Percentiles rank a stretch among this genome's conserved stretches.
Conservation (phyloP, 2,113 vertebrate genomes). For the Cynocephalus volans region DNA sequence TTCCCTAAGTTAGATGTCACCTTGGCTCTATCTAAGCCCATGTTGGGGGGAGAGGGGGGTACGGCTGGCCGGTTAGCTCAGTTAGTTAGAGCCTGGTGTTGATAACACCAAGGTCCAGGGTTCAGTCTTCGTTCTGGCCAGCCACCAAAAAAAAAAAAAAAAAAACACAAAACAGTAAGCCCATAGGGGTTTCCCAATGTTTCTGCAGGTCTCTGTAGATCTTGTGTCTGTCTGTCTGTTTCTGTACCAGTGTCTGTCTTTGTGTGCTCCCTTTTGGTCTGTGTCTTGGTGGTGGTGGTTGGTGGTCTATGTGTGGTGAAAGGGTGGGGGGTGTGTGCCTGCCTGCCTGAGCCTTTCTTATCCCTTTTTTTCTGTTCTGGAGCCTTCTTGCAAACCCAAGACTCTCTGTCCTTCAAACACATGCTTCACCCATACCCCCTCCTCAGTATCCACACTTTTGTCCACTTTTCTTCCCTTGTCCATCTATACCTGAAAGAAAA, state of each 20-base stretch:
- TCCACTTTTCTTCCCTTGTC: constrained; percentile 34
- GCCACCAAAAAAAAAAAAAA: no score
- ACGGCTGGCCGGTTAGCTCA: no score
- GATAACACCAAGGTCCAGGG: no score
- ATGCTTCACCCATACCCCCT: background rate
- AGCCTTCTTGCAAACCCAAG: constrained; percentile 39
- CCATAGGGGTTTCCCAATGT: constrained; percentile 43
- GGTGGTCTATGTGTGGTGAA: background rate
- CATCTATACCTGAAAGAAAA: constrained; percentile 17
- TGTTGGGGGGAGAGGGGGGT: background rate
- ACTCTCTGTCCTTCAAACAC: constrained; percentile 21
- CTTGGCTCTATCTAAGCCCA: constrained; percentile 12
- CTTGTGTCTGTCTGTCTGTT: background rate
- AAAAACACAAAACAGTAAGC: background rate
- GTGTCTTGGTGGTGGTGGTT: background rate
- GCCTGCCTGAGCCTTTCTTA: background rate
- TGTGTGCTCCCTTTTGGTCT: background rate
- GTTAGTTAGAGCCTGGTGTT: no score
- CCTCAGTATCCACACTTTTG: background rate
- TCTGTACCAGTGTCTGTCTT: background rate
- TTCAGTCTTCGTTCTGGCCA: no score
- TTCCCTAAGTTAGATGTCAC: constrained; percentile 7
- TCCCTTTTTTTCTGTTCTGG: constrained; percentile 13
- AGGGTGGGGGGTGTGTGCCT: background rate
- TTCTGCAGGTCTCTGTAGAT: constrained; percentile 40